phyloP scores from a whole-genome alignment of 1,140 invertebrate genomes.

The Achroia grisella region DNA sequence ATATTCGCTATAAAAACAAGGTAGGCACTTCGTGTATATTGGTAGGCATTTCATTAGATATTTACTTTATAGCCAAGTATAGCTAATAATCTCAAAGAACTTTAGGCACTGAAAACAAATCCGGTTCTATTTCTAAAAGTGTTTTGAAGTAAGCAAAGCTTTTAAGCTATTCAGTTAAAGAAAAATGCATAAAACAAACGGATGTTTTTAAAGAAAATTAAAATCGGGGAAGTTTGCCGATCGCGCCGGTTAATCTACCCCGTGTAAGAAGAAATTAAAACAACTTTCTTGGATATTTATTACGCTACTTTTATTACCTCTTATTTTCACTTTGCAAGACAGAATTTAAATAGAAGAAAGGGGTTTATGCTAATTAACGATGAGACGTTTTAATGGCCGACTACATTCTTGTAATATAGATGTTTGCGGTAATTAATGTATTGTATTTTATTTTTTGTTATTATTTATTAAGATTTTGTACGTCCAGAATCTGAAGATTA shows the following conservation, averaged over 20 bases:
- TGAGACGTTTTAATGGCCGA: neutral
- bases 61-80: no score
- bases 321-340: constrained; percentile 24
- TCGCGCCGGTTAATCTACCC: constrained; percentile 62
- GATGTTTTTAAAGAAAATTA: constrained; percentile 71
- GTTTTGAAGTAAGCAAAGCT: constrained; percentile 62
- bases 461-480: no score
- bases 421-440: no score
- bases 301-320: constrained; percentile 61
- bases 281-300: constrained; percentile 70
- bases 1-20: no score
- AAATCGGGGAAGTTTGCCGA: constrained; percentile 66
- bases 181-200: constrained; percentile 60
- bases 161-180: constrained; percentile 61
- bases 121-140: constrained; percentile 18
- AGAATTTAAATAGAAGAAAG: constrained; percentile 16
- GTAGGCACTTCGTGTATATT: no score
- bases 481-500: no score
- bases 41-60: no score
- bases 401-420: no score
- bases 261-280: constrained; percentile 71
- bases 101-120: no score
- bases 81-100: no score
- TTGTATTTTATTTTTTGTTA: no score
- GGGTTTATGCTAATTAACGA: constrained; percentile 12